phyloP scores from a whole-genome alignment of 2,797 vertebrate genomes.

The Trichosurus vulpecula region DNA sequence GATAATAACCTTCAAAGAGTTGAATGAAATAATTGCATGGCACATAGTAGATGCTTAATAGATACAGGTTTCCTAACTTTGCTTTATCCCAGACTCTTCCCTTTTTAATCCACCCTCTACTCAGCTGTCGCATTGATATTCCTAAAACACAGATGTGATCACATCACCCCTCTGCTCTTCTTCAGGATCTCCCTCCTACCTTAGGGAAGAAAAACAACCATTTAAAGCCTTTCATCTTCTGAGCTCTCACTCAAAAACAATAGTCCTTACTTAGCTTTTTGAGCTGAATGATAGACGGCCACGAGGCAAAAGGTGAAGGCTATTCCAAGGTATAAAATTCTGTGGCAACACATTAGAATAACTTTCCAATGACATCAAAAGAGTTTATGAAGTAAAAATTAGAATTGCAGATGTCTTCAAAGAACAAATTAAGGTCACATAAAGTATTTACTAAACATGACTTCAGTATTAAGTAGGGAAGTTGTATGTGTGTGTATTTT shows the following conservation, averaged over 20 bases:
- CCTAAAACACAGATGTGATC: neutral
- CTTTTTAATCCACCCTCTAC: neutral
- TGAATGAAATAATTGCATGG: neutral
- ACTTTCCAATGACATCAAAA: conserved; percentile 24
- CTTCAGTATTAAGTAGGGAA: conserved; percentile 65
- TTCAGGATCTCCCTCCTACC: neutral
- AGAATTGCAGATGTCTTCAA: conserved; percentile 34
- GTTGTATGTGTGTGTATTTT: conserved; percentile 32
- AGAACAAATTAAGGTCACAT: conserved; percentile 47
- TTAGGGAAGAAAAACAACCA: neutral
- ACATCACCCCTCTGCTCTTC: neutral
- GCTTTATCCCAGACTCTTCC: neutral
- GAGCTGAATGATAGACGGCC: neutral
- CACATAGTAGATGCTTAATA: neutral
- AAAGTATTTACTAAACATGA: conserved; percentile 65
- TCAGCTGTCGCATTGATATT: neutral
- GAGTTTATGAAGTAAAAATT: conserved; percentile 15
- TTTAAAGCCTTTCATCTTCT: neutral
- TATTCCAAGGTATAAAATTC: neutral
- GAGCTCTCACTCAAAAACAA: neutral
- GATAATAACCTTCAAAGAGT: neutral
- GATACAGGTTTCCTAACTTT: neutral
- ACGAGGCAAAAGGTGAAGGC: neutral
- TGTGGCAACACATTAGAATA: conserved; percentile 17
- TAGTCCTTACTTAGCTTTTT: neutral